Conservation (phyloP, 2,797 vertebrate genomes). For the Sarcoramphus papa region DNA sequence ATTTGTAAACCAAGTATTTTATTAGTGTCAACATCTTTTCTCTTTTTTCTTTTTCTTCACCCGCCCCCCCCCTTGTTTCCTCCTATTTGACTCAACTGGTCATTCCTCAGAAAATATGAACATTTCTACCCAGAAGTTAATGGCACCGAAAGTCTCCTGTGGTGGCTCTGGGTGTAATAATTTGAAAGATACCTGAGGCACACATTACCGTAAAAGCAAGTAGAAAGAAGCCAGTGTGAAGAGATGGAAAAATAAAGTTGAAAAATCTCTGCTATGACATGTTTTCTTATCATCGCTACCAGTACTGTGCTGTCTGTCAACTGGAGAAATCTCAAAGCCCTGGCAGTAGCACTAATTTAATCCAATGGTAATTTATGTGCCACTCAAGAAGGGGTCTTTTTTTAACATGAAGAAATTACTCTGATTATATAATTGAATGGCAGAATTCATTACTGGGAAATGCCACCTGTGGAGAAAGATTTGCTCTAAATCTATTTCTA, state of each 20-base stretch:
- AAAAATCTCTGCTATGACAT: background rate
- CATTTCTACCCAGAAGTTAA: background rate
- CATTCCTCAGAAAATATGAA: background rate
- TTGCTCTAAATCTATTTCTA: slow-evolving; percentile 32
- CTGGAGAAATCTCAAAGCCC: slow-evolving; percentile 10
- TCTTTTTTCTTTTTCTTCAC: too few relatives aligned
- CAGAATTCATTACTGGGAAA: slow-evolving; percentile 51
- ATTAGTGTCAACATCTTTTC: background rate
- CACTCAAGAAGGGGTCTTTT: slow-evolving; percentile 30
- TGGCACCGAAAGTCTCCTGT: background rate
- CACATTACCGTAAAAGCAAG: background rate
- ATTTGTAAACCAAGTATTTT: background rate
- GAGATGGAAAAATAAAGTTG: background rate
- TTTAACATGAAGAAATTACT: slow-evolving; percentile 48
- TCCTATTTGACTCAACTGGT: background rate
- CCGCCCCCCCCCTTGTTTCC: background rate
- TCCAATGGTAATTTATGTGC: slow-evolving; percentile 45
- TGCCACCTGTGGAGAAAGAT: slow-evolving; percentile 47
- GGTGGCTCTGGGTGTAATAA: background rate
- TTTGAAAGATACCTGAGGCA: background rate
- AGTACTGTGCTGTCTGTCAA: slow-evolving; percentile 9
- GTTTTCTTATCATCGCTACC: background rate
- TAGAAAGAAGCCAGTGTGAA: background rate
- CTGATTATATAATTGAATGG: slow-evolving; percentile 58
- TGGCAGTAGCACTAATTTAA: slow-evolving; percentile 31